Evolutionary conservation across 1,140 invertebrate species (phyloP), one percentile per base, ranked within the genome.

Genomic region (Leguminivora glycinivorella): DNA sequence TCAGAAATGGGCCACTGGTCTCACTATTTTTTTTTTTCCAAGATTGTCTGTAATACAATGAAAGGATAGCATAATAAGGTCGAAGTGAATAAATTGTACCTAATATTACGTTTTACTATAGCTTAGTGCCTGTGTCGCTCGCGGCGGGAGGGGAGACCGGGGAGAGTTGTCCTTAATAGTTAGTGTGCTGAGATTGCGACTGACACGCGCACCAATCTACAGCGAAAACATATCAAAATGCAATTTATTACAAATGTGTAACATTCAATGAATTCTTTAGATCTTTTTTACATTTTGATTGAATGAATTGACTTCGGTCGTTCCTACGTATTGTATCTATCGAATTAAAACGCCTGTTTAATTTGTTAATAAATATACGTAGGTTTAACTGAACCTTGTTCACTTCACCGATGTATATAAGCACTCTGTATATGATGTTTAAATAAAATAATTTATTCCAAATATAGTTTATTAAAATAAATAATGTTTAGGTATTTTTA

Each of bases 361-460:
- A n/a, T 43, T 43, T 43, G 40, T n/a, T 43, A 1, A 12, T n/a
- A 4, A 43, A 43, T n/a, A 43, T 43, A 43, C 4, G 40, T n/a
- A 19, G 17, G 17, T 22, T 2, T 19, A 52, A 5, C 17, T 17
- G 17, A 52, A 52, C 4, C 7, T n/a, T 52, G 17, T 52, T 9
- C 43, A 19, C 47, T 52, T 10, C 47, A 22, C 47, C 19, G 22
- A 22, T 52, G 47, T 52, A 52, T 22, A 52, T 52, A 52, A 22
- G 19, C 58, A 17, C 56, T 31, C 5, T 63, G 26, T 63, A 63
- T 63, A 60, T 60, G 19, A 26, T 63, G 58, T 29, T 29, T 29
- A n/a, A 63, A 34, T 63, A 31, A 52, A 63, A 31, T 63, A 63
- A 63, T 63, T 63, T 63, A 63, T 63, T 63, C 58, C 58, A 63